Conservation (phyloP, 2,797 vertebrate genomes). For the Sebastes nivosus region DNA sequence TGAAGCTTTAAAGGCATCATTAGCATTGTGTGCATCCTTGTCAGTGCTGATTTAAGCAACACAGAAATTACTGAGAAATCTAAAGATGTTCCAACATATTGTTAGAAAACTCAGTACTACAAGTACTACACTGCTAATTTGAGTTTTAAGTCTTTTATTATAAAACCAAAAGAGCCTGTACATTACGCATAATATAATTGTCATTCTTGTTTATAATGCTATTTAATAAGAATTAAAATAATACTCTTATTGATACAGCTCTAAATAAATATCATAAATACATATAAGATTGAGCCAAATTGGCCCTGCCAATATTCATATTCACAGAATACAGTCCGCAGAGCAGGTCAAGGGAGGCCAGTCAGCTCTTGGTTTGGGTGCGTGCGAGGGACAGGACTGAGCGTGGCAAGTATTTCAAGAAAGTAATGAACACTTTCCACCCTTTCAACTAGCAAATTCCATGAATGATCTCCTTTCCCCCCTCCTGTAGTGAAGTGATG, state of each 20-base stretch:
- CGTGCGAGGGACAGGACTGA: slow-evolving; percentile 61
- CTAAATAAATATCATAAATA: slow-evolving; percentile 82
- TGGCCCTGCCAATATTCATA: slow-evolving; percentile 81
- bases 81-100: neutral
- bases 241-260: slow-evolving; percentile 75
- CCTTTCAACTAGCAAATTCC: slow-evolving; percentile 44
- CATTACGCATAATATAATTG: slow-evolving; percentile 76
- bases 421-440: slow-evolving; percentile 70
- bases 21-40: neutral
- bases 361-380: slow-evolving; percentile 67
- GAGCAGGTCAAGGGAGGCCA: slow-evolving; percentile 67
- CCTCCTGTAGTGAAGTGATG: slow-evolving; percentile 32
- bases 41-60: neutral
- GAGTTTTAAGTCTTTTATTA: slow-evolving; percentile 77
- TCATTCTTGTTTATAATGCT: slow-evolving; percentile 74
- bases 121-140: slow-evolving; percentile 6
- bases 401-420: slow-evolving; percentile 57
- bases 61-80: neutral
- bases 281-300: slow-evolving; percentile 77
- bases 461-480: slow-evolving; percentile 23
- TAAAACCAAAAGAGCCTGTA: slow-evolving; percentile 78
- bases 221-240: slow-evolving; percentile 74
- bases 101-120: neutral
- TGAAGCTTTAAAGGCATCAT: neutral
- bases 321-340: slow-evolving; percentile 88